Base-by-base conservation (phyloP, 1,140 invertebrate genomes). In the Euura lappo region DNA sequence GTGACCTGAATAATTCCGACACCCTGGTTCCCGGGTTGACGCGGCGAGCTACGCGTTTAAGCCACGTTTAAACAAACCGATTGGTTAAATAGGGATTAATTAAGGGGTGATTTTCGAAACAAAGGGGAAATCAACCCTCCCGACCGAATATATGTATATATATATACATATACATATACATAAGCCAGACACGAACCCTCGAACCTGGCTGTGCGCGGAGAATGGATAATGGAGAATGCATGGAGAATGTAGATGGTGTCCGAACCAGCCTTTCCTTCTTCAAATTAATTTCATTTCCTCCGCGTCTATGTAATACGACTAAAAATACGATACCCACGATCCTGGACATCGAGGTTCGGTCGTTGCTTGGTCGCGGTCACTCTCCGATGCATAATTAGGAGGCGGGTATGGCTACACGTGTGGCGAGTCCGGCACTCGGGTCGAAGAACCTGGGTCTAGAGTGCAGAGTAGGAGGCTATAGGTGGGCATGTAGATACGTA, bases 51-150 rank as follows among this genome's bases (percentile, higher is more conserved):
- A 5, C 6, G 51, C 51, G 3, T n/a, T n/a, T 8, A 60, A 60
- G 51, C 13, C 51, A 60, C 13, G 51, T 60, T 60, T 60, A 60
- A 60, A 6, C 77, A 80, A 78, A 79, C 81, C 77, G 77, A 81
- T 83, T 78, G 78, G 71, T 76, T 79, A 83, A 84, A 84, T 79
- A 78, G 78, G 75, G 80, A 84, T 84, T 83, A 84, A 85, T 84
- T 81, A 84, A 79, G 76, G 78, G 70, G 70, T 76, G 74, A 75
- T 79, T 79, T 66, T 10, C 28, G 68, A 74, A 68, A 66, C 72
- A 45, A 76, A 68, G 76, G 72, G 74, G 5, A 5, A 60, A 3
- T 60, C 13, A 6, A 60, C 51, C 51, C 51, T 60, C 51, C 28
- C 28, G 28, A 28, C 28, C 28, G 28, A 28, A 28, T 28, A 28